Base-by-base conservation (phyloP, 2,113 vertebrate species). In the Dasyurus viverrinus region DNA sequence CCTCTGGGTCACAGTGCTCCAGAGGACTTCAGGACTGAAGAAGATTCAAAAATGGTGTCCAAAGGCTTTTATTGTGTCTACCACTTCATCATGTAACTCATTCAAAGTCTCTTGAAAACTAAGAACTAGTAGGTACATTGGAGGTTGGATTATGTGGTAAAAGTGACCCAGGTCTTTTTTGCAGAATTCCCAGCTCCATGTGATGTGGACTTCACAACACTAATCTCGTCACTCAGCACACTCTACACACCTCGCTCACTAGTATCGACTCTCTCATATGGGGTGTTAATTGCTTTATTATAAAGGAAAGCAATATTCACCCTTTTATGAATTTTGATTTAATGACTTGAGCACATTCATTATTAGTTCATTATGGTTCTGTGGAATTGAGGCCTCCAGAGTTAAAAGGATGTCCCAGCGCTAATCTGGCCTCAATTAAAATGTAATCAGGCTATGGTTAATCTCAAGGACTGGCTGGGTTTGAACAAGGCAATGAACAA, bases 281-380 rank as follows among this genome's bases (percentile, higher is more conserved):
- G 93, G 96, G 94, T 95, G 96, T 96, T 95, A 98, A 98, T 98
- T 97, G 97, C 97, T 98, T 98, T 97, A 93, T 97, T 98, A 95
- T 96, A 98, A 98, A 98, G 98, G 92, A 98, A 97, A 98, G 96
- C 96, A 95, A 97, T 96, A 97, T 95, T 97, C 97, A 94, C 96
- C 54, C 91, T 98, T 98, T 97, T 97, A 98, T 98, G 97, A 98
- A 98, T 98, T 98, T 98, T 97, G 96, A 97, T 97, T 98, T 97
- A 98, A 98, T 98, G 96, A 97, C 96, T 96, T 97, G 94, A 98
- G 95, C 91, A 97, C 95, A 96, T 98, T 98, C 93, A 95, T 98
- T 98, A 98, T 98, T 98, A 98, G 97, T 98, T 98, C 97, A 98
- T 98, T 98, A 98, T 96, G 95, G 95, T 97, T 97, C 96, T 94